A percentile compares a stretch with the other conserved stretches of the same genome.
These are phyloP conservation scores for Agrilus biguttatus DNA, from an alignment of 2,888 invertebrate species.

Conservation along the genomic window DNA sequence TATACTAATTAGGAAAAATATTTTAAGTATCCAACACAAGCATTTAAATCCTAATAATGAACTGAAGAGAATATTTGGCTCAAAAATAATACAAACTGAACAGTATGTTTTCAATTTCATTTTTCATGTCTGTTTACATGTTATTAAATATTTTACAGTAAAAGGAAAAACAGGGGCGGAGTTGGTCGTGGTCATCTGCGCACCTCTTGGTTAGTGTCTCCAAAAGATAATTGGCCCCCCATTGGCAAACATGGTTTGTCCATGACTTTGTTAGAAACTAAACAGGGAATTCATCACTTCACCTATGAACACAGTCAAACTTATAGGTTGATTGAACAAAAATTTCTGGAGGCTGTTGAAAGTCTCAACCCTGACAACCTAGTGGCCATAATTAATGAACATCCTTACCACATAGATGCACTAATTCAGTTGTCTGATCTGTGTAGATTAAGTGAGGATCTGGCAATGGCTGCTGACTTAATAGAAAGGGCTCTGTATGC, in stretches of 20 bases:
- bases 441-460: constrained; percentile 63
- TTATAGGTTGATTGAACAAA: constrained; percentile 59
- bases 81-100: constrained; percentile 59
- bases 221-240: constrained; percentile 59
- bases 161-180: constrained; percentile 40
- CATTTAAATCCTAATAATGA: constrained; percentile 69
- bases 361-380: constrained; percentile 66
- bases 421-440: constrained; percentile 69
- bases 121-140: neutral
- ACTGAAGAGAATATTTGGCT: constrained; percentile 67
- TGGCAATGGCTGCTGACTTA: constrained; percentile 61
- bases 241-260: constrained; percentile 55
- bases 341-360: constrained; percentile 65
- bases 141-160: constrained; percentile 23
- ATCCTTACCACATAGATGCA: constrained; percentile 70
- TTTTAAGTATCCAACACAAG: constrained; percentile 51
- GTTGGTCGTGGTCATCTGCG: constrained; percentile 40
- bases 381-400: constrained; percentile 54
- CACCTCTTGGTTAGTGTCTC: constrained; percentile 50
- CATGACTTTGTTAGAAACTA: constrained; percentile 48
- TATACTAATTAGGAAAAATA: constrained; percentile 26
- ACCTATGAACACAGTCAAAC: constrained; percentile 58
- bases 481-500: constrained; percentile 65
- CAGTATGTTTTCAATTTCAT: constrained; percentile 7
- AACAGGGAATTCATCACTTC: constrained; percentile 46